These are phyloP conservation scores for Allolobophora icterica DNA, from an alignment of 2,888 invertebrate genomes.

Conservation along the genomic window DNA sequence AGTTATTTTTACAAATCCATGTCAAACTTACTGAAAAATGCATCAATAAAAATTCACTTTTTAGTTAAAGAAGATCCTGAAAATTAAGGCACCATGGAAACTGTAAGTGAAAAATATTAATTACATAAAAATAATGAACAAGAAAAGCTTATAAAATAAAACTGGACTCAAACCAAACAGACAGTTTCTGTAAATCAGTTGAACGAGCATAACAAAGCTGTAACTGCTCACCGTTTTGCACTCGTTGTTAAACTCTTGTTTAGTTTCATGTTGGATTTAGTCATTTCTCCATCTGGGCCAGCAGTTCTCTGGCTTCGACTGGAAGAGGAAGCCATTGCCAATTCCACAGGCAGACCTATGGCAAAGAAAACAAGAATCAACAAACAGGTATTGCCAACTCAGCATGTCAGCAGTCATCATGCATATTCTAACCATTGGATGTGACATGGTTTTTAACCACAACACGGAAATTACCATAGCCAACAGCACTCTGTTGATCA, in stretches of 20 bases:
- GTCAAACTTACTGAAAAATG: neutral
- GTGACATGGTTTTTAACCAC: neutral
- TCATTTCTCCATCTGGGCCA: conserved; percentile 2
- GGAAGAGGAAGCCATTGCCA: conserved; percentile 12
- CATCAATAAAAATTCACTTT: neutral
- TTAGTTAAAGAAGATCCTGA: neutral
- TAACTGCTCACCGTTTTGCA: conserved; percentile 40
- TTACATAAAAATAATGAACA: neutral
- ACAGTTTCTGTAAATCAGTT: neutral
- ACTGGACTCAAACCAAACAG: neutral
- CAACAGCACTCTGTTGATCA: neutral
- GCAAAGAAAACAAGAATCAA: neutral
- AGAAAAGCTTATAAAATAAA: neutral
- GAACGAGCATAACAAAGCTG: neutral
- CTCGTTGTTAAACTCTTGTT: conserved; percentile 39
- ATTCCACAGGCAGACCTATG: neutral
- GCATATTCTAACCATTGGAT: neutral
- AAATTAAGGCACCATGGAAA: neutral
- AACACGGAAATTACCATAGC: neutral
- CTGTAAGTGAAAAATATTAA: neutral
- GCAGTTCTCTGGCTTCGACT: conserved; percentile 10
- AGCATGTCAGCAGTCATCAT: neutral
- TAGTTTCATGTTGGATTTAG: conserved; percentile 34
- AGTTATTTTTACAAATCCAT: neutral
- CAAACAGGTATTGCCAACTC: neutral